Percentiles rank a stretch among this genome's conserved stretches.
Conservation (phyloP, 1,140 invertebrate species). For the Scaptomyza montana region DNA sequence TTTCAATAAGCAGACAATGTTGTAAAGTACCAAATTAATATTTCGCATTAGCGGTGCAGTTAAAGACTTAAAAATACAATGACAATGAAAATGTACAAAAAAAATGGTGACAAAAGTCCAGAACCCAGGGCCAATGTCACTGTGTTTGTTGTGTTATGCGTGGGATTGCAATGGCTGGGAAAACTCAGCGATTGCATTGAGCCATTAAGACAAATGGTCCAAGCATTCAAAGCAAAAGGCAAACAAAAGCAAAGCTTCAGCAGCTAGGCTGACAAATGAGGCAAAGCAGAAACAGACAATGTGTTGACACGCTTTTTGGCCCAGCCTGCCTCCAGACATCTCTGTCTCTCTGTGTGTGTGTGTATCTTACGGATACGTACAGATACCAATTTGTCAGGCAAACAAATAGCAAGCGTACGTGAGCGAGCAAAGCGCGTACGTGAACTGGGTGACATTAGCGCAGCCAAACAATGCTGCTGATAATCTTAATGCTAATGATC, state of each 20-base stretch:
- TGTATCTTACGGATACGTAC: constrained; percentile 55
- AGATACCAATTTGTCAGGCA: constrained; percentile 64
- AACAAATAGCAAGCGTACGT: constrained; percentile 71
- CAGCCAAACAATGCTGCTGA: constrained; percentile 3
- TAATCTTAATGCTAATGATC: constrained; percentile 10
- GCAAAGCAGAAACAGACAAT: constrained; percentile 53
- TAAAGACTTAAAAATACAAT: constrained; percentile 11
- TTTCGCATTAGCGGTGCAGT: constrained; percentile 63
- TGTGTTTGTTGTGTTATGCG: constrained; percentile 36
- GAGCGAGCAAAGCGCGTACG: constrained; percentile 59
- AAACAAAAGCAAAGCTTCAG: constrained; percentile 46
- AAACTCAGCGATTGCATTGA: constrained; percentile 53
- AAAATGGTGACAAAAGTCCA: constrained; percentile 54
- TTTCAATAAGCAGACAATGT: constrained; percentile 64
- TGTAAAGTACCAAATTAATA: constrained; percentile 67
- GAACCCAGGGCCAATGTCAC: constrained; percentile 18
- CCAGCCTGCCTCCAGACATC: constrained; percentile 6
- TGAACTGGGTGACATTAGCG: constrained; percentile 67
- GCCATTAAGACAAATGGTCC: constrained; percentile 73
- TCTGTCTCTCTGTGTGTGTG: no score
- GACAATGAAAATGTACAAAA: constrained; percentile 45
- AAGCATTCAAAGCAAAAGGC: constrained; percentile 45
- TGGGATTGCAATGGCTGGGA: constrained; percentile 56
- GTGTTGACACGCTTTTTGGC: constrained; percentile 74
- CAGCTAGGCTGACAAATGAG: constrained; percentile 67